These are phyloP conservation scores for Myoxocephalus aenaeus DNA, from an alignment of 2,797 vertebrate genomes.

Conservation along the genomic window DNA sequence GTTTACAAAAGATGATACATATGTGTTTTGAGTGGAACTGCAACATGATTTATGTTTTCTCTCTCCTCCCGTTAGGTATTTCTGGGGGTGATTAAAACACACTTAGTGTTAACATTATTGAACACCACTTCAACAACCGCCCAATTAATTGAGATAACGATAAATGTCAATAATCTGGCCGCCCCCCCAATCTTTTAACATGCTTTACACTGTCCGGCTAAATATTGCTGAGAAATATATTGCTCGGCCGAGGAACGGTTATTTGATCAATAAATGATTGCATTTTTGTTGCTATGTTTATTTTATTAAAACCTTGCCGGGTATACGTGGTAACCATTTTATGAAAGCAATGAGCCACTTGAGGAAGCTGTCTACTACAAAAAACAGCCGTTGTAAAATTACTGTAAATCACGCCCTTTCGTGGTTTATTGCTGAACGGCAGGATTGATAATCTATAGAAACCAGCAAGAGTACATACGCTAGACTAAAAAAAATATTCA, in stretches of 20 bases:
- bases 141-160: neutral
- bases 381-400: no score
- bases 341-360: no score
- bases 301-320: neutral
- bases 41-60: neutral
- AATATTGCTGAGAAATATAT: neutral
- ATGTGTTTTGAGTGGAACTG: neutral
- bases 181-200: neutral
- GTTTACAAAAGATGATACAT: neutral
- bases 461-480: no score
- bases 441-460: no score
- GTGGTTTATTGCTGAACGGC: no score
- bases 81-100: neutral
- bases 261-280: no score
- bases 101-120: neutral
- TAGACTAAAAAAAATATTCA: no score
- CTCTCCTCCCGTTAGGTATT: neutral
- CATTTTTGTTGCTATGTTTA: no score
- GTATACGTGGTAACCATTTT: neutral
- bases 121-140: neutral
- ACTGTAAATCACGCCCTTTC: no score
- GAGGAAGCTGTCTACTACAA: no score
- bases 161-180: neutral
- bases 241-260: no score
- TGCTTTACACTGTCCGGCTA: neutral